A percentile compares a stretch with the other conserved stretches of the same genome.
Evolutionary conservation across 2,888 invertebrate genomes (phyloP).

Genomic region (Liposcelis brunnea): DNA sequence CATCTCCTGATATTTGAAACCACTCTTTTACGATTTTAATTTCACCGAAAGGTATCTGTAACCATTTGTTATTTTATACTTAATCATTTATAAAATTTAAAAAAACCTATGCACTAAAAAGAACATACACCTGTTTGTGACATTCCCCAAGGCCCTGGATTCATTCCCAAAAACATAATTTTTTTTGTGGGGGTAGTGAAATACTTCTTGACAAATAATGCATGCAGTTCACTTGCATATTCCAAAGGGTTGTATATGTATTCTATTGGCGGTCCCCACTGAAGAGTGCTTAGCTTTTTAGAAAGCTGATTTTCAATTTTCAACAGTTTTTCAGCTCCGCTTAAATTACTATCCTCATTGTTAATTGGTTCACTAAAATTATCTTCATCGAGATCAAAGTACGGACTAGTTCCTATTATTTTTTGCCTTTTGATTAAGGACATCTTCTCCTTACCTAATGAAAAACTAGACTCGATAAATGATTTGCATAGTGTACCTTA

Average conservation of each 20-base stretch:
- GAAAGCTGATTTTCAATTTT: slow-evolving; percentile 27
- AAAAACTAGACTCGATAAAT: too few species aligned
- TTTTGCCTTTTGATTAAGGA: too few species aligned
- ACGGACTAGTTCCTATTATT: too few species aligned
- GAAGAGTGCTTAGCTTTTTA: slow-evolving; percentile 28
- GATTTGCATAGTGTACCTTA: too few species aligned
- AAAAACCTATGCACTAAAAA: slow-evolving; percentile 28
- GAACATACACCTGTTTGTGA: slow-evolving; percentile 70
- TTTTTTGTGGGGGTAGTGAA: slow-evolving; percentile 43
- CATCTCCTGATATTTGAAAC: slow-evolving; percentile 51
- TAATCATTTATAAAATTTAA: too few species aligned
- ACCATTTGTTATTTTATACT: too few species aligned
- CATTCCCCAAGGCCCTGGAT: slow-evolving; percentile 96
- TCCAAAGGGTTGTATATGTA: slow-evolving; percentile 71
- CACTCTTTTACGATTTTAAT: slow-evolving; percentile 56
- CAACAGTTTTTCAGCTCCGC: slow-evolving; percentile 17
- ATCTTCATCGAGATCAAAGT: too few species aligned
- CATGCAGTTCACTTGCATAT: slow-evolving; percentile 65
- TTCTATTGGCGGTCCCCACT: slow-evolving; percentile 37
- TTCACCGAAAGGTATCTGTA: slow-evolving; percentile 79
- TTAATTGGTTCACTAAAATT: too few species aligned
- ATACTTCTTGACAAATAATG: slow-evolving; percentile 53
- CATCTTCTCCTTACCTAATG: too few species aligned
- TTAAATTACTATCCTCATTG: too few species aligned
- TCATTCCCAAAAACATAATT: slow-evolving; percentile 80